Conservation (phyloP, 2,797 vertebrate species). For the Galaxias olidus region DNA sequence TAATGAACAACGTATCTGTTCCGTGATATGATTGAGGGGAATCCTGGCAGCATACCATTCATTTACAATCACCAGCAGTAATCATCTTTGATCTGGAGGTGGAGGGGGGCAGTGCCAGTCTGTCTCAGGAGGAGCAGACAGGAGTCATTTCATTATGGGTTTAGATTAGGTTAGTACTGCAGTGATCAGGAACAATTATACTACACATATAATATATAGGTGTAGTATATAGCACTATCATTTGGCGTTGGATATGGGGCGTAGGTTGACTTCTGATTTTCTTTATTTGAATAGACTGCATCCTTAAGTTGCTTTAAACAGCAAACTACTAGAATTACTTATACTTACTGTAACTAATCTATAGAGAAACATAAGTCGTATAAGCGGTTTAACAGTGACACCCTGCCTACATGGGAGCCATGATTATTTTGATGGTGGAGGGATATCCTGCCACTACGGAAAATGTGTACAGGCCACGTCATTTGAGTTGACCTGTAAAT, state of each 20-base stretch:
- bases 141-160: too few species aligned
- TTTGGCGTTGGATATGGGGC: too few species aligned
- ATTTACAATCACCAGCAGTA: constrained; percentile 20
- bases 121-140: constrained; percentile 1
- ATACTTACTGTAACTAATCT: neutral
- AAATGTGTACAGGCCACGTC: neutral
- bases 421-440: neutral
- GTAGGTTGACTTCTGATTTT: too few species aligned
- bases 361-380: neutral
- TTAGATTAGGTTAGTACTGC: too few species aligned
- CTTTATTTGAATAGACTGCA: neutral
- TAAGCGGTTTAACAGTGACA: too few species aligned
- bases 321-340: neutral
- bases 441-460: constrained; percentile 7
- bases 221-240: too few species aligned
- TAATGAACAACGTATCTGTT: constrained; percentile 23
- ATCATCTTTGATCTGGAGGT: neutral
- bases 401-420: constrained; percentile 1
- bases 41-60: constrained; percentile 7
- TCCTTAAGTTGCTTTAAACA: neutral
- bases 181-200: too few species aligned
- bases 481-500: too few species aligned
- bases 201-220: too few species aligned
- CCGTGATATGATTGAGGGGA: constrained; percentile 23
- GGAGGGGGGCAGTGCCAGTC: neutral